Conservation (phyloP, 2,888 invertebrate genomes). For the Anticlea derivata region DNA sequence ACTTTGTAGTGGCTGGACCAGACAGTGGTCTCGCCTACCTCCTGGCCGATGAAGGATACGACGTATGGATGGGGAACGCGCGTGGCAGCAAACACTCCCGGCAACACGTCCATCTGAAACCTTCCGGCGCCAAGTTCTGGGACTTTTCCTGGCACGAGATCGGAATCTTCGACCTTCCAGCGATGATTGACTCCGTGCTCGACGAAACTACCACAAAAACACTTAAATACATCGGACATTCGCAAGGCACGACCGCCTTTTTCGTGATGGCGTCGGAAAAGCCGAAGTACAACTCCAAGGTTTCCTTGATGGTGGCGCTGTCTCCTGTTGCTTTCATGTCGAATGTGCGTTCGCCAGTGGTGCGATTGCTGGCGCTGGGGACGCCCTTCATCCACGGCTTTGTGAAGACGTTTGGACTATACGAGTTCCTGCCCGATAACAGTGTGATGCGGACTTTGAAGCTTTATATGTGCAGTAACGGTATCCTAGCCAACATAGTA, state of each 20-base stretch:
- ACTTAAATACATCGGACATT: slow-evolving; percentile 88
- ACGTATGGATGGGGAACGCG: slow-evolving; percentile 91
- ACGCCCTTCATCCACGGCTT: slow-evolving; percentile 47
- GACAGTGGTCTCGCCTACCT: slow-evolving; percentile 64
- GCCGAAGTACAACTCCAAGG: slow-evolving; percentile 82
- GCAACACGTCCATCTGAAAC: slow-evolving; percentile 70
- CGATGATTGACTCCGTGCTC: slow-evolving; percentile 89
- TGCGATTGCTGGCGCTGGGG: slow-evolving; percentile 55
- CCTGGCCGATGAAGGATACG: slow-evolving; percentile 85
- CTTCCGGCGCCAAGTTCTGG: slow-evolving; percentile 82
- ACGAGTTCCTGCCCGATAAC: slow-evolving; percentile 87
- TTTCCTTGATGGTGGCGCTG: slow-evolving; percentile 80
- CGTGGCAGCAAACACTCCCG: slow-evolving; percentile 89
- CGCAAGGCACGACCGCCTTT: slow-evolving; percentile 86
- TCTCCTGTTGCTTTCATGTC: slow-evolving; percentile 84
- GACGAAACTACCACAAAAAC: slow-evolving; percentile 72
- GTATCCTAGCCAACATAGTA: slow-evolving; percentile 68
- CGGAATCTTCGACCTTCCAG: slow-evolving; percentile 89
- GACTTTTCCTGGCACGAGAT: slow-evolving; percentile 92
- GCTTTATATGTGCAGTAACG: slow-evolving; percentile 66
- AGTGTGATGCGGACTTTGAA: slow-evolving; percentile 73
- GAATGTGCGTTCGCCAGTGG: slow-evolving; percentile 60
- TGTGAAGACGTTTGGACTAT: slow-evolving; percentile 68
- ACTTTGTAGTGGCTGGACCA: slow-evolving; percentile 60
- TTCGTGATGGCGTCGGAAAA: slow-evolving; percentile 81